phyloP scores from a whole-genome alignment of 2,797 vertebrate species.

The Caiman crocodilus region DNA sequence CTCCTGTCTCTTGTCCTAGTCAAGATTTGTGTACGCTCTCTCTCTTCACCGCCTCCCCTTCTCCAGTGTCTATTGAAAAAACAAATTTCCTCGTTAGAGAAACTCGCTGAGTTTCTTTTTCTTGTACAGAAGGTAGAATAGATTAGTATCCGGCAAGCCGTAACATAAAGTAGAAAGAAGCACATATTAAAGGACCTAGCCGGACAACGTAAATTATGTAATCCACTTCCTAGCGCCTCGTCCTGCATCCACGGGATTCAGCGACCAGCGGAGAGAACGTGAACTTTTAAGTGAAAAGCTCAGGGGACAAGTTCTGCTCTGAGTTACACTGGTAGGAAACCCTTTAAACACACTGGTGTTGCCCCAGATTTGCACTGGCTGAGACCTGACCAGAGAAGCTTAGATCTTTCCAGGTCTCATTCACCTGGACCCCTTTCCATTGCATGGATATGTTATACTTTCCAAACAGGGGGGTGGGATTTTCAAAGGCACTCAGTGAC shows the following conservation, averaged over 20 bases:
- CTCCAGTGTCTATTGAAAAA: background rate
- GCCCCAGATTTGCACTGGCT: background rate
- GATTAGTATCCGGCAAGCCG: no score
- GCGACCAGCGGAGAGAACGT: background rate
- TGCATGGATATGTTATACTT: background rate
- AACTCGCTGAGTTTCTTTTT: slow-evolving; percentile 32
- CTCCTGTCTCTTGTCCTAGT: accelerated
- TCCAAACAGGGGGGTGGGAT: background rate
- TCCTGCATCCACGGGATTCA: background rate
- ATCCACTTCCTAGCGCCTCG: background rate
- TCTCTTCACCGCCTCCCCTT: background rate
- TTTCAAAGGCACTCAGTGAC: background rate
- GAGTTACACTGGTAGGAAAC: background rate
- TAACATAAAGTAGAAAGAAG: background rate
- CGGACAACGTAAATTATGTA: no score
- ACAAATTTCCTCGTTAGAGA: background rate
- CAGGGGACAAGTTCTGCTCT: background rate
- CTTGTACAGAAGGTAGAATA: no score
- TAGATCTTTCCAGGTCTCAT: background rate
- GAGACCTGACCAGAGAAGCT: background rate
- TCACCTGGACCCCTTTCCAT: background rate
- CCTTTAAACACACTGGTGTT: background rate
- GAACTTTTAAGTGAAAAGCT: background rate
- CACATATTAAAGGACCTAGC: background rate
- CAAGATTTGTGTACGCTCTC: background rate